A percentile compares a stretch with the other conserved stretches of the same genome.
These are phyloP conservation scores for Stenodema calcarata DNA, from an alignment of 2,888 invertebrate species.

Conservation along the genomic window DNA sequence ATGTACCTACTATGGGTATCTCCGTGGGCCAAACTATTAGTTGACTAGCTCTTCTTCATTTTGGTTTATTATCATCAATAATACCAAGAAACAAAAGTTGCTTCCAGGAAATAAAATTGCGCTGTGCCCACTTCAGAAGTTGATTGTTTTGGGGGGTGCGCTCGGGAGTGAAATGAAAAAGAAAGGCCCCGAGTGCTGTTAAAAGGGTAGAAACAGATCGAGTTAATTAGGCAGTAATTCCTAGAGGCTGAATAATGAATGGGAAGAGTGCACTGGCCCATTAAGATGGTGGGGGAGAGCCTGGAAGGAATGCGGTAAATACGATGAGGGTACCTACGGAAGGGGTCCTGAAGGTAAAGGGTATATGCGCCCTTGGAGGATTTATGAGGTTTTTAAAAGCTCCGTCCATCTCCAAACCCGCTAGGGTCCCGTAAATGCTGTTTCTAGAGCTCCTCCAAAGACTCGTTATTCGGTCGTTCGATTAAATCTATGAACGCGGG, in stretches of 20 bases:
- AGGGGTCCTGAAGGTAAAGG: neutral
- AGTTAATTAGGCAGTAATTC: constrained; percentile 40
- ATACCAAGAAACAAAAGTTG: too few species aligned
- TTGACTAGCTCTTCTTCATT: too few species aligned
- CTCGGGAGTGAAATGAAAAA: neutral
- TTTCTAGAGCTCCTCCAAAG: neutral
- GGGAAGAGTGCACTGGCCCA: constrained; percentile 13
- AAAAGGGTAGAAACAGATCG: constrained; percentile 33
- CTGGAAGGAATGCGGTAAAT: constrained; percentile 20
- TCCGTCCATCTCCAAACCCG: neutral
- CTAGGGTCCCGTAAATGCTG: neutral
- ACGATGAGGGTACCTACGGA: neutral
- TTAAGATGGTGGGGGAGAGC: neutral
- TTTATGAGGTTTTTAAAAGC: constrained; percentile 23
- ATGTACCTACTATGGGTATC: too few species aligned
- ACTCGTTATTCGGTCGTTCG: neutral
- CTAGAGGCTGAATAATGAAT: constrained; percentile 35
- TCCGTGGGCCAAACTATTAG: too few species aligned
- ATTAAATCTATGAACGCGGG: neutral
- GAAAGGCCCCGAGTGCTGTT: neutral
- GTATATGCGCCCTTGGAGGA: neutral
- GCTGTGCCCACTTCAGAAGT: neutral
- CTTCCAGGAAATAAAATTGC: neutral
- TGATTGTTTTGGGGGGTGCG: neutral
- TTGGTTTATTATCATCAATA: too few species aligned